These are phyloP conservation scores for Polietes domitor DNA, from an alignment of 2,888 invertebrate species.

Conservation along the genomic window DNA sequence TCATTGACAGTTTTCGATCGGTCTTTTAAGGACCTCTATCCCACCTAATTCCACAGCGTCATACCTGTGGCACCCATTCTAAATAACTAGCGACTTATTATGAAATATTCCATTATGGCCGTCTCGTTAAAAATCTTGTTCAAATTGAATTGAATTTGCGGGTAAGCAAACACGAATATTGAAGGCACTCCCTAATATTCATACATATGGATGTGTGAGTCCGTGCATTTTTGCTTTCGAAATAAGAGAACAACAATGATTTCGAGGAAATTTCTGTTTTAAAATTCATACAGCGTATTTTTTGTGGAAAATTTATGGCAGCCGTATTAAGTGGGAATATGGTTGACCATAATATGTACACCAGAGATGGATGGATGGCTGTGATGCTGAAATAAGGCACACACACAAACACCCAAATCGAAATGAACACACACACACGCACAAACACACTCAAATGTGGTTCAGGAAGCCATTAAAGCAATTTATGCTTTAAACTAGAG, in stretches of 20 bases:
- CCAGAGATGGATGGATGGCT: slow-evolving; percentile 2
- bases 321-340: slow-evolving; percentile 35
- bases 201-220: neutral
- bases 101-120: no score
- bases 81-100: no score
- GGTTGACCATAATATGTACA: slow-evolving; percentile 48
- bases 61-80: no score
- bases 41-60: no score
- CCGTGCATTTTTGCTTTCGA: slow-evolving; percentile 4
- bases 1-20: no score
- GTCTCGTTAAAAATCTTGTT: no score
- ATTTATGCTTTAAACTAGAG: slow-evolving; percentile 11
- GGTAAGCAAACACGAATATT: no score
- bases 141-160: no score
- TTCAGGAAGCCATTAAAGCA: slow-evolving; percentile 2
- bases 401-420: neutral
- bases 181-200: neutral
- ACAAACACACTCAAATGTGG: neutral
- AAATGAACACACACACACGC: neutral
- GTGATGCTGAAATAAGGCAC: neutral
- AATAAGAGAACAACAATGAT: slow-evolving; percentile 54
- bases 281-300: slow-evolving; percentile 57
- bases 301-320: slow-evolving; percentile 55
- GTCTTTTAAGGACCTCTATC: no score
- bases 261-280: slow-evolving; percentile 52